phyloP scores from a whole-genome alignment of 2,888 invertebrate species.

The Ophonus ardosiacus region DNA sequence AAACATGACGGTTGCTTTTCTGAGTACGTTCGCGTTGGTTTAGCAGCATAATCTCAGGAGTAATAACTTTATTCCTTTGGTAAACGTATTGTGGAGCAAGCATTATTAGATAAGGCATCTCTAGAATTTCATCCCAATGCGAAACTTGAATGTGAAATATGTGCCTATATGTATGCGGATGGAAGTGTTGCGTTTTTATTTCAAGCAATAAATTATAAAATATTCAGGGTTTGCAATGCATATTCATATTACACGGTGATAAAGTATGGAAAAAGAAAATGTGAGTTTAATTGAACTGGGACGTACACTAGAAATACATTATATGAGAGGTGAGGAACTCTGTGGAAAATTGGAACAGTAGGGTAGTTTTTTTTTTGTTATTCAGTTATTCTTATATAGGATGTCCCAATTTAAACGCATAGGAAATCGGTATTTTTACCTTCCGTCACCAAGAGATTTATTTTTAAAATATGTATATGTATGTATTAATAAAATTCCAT shows the following conservation, averaged over 20 bases:
- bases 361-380: too few species aligned
- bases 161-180: background rate
- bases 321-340: background rate
- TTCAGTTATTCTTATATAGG: too few species aligned
- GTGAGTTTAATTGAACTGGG: background rate
- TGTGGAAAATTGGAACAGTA: too few species aligned
- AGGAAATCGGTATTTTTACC: too few species aligned
- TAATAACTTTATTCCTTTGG: constrained; percentile 19
- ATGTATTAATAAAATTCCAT: too few species aligned
- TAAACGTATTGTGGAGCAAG: background rate
- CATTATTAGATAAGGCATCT: background rate
- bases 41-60: constrained; percentile 6
- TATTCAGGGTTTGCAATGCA: too few species aligned
- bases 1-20: too few species aligned
- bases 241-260: background rate
- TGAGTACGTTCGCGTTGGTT: background rate
- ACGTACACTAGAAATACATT: background rate
- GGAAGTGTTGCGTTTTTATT: background rate
- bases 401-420: too few species aligned
- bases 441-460: too few species aligned
- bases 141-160: background rate
- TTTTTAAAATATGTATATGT: too few species aligned
- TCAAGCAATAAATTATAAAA: background rate
- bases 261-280: background rate
- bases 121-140: background rate